These are phyloP conservation scores for Myodes glareolus DNA, from an alignment of 2,113 vertebrate genomes.

Conservation along the genomic window DNA sequence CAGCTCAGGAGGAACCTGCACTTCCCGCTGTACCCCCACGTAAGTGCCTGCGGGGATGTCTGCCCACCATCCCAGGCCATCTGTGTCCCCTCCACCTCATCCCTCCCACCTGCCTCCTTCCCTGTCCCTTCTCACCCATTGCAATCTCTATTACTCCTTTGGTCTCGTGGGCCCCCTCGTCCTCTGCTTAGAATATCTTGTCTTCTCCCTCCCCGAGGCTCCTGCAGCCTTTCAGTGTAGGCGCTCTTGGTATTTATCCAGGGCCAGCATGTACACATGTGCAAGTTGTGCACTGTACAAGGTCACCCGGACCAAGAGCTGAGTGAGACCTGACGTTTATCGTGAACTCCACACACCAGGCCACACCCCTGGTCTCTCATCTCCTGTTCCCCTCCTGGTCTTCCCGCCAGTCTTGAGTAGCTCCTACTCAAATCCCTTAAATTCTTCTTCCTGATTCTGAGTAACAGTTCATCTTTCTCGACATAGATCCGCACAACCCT, in stretches of 20 bases:
- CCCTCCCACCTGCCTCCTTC: too few relatives aligned
- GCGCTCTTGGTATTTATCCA: not conserved
- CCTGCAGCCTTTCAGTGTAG: not conserved
- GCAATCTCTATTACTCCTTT: not conserved
- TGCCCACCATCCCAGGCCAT: not conserved
- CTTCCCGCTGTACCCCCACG: conserved; percentile 94
- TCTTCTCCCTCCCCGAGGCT: not conserved
- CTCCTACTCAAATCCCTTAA: fast-evolving
- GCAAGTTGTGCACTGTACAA: not conserved
- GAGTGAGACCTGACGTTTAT: not conserved
- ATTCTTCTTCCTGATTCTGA: conserved; percentile 11
- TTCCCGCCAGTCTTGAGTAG: not conserved
- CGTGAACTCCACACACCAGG: fast-evolving
- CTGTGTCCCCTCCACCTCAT: not conserved
- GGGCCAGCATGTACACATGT: not conserved
- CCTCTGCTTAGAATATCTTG: not conserved
- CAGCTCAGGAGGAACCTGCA: conserved; percentile 93
- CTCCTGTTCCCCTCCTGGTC: not conserved
- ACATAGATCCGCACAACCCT: conserved; percentile 91
- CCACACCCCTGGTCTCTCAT: not conserved
- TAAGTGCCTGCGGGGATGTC: conserved; percentile 84
- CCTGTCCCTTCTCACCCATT: not conserved
- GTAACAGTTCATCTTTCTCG: conserved; percentile 24
- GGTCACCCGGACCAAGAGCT: not conserved
- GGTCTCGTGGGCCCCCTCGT: not conserved